Evolutionary conservation across 2,888 invertebrate species (phyloP), one percentile per base, ranked within the genome.

Genomic region (Trichogramma dendrolimi): DNA sequence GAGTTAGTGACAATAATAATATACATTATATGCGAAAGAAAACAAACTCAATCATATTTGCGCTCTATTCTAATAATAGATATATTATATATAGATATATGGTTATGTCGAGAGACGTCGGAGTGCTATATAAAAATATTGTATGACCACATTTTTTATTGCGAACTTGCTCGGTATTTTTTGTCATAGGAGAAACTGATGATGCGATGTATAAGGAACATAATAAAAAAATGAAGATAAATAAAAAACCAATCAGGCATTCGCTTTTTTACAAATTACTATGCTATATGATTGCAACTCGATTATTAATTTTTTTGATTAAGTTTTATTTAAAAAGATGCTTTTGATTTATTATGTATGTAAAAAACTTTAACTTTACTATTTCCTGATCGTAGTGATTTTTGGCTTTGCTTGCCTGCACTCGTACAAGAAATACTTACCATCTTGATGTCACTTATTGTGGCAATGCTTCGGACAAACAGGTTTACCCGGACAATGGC

Each of bases 391-490:
- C 27, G 27, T 27, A 27, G 27, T 27, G 3, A 27, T 61, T 51
- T 49, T 57, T 55, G 44, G 2, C 58, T 63, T 53, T 59, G 63
- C 57, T 63, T 66, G 66, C 68, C 61, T 69, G 65, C 63, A 68
- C 66, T 65, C 66, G 71, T 67, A 66, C 66, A 69, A 70, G 66
- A 67, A 69, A 75, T 81, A 92, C 94, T 94, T 91, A 96, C 96
- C 96, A 96, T 96, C 86, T 95, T 95, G 84, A 93, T 95, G 88
- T 96, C 96, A 89, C 95, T 96, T 86, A 96, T 96, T 81, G 95
- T 95, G 81, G 93, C 92, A 81, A 96, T 94, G 89, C 92, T 94
- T 87, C 96, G 87, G 83, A 96, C 93, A 89, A 94, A 94, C 86
- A 95, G 90, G 90, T 96, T 96, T 83, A 96, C 93, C 85, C 89